Base-by-base conservation (phyloP, 2,888 invertebrate species). In the Stomorhina lunata region DNA sequence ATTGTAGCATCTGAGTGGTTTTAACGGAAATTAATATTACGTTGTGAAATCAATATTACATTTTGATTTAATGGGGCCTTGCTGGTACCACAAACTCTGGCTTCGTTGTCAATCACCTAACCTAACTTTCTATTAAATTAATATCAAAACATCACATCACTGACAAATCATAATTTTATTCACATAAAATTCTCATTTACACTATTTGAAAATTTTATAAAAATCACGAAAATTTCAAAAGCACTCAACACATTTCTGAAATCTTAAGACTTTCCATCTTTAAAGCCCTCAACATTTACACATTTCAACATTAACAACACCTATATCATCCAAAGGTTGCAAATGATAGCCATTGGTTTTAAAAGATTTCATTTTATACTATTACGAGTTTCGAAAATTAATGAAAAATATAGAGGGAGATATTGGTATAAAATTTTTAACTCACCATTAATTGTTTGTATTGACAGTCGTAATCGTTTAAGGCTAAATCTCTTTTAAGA, bases 381-480 rank as follows among this genome's bases (percentile, higher is more conserved):
- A n/a, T n/a, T n/a, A n/a, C n/a, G n/a, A n/a, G n/a, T n/a, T n/a
- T 80, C 12, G 27, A n/a, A 27, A 50, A 34, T 17, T 17, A n/a
- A 27, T 4, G 7, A 87, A 73, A 78, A 20, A 63, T 32, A 17
- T 55, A 71, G 34, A 50, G 65, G n/a, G 43, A 55, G 25, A 4
- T 55, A 10, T 15, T 43, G 6, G 12, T 32, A 12, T 25, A 17
- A 20, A 15, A 20, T 1, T 48, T 43, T 15, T 6, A 57, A 86
- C 86, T 87, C 84, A 88, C 88, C 86, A 88, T 87, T 27, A 87
- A 68, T 66, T 88, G 86, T 57, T 86, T 85, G 63, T 87, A 85
- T 63, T 88, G 87, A 25, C 86, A 88, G 75, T 87, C 89, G 53
- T 89, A 89, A 3, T 87, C 86, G 59, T 84, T 85, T 4, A 90